These are phyloP conservation scores for Argyra leucocephala DNA, from an alignment of 2,888 invertebrate species.

Conservation along the genomic window DNA sequence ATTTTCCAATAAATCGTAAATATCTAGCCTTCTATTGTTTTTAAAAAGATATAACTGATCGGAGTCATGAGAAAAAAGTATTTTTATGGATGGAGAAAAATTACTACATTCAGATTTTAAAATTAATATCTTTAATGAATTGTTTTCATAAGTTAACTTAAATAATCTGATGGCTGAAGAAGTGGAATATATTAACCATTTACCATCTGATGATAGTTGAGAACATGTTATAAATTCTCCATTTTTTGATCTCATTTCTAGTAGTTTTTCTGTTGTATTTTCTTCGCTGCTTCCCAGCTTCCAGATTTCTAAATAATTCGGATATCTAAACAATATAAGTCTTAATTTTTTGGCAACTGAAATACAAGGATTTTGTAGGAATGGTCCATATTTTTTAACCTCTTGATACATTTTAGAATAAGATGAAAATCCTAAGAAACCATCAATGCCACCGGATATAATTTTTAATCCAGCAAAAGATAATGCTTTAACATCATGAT, in stretches of 20 bases:
- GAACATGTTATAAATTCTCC: slow-evolving; percentile 61
- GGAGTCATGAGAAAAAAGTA: slow-evolving; percentile 42
- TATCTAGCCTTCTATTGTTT: slow-evolving; percentile 38
- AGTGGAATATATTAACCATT: slow-evolving; percentile 68
- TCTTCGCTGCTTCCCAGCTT: slow-evolving; percentile 45
- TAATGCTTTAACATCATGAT: slow-evolving; percentile 76
- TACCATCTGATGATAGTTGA: slow-evolving; percentile 59
- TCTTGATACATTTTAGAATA: slow-evolving; percentile 47
- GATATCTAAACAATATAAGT: slow-evolving; percentile 52
- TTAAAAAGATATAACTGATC: slow-evolving; percentile 43
- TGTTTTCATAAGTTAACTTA: slow-evolving; percentile 27
- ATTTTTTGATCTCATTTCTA: slow-evolving; percentile 56
- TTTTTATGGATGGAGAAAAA: slow-evolving; percentile 37
- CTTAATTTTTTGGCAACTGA: slow-evolving; percentile 48
- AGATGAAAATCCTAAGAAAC: slow-evolving; percentile 64
- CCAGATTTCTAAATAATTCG: slow-evolving; percentile 57
- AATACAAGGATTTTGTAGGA: slow-evolving; percentile 54
- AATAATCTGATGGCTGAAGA: slow-evolving; percentile 54
- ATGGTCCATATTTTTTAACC: slow-evolving; percentile 60
- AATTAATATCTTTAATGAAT: slow-evolving; percentile 29
- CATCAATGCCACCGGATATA: slow-evolving; percentile 73
- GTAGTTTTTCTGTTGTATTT: slow-evolving; percentile 50
- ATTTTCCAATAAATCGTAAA: slow-evolving; percentile 38
- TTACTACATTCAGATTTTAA: slow-evolving; percentile 40
- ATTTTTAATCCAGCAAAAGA: slow-evolving; percentile 52